Base-by-base conservation (phyloP, 2,113 vertebrate genomes). In the Nannospalax galili region DNA sequence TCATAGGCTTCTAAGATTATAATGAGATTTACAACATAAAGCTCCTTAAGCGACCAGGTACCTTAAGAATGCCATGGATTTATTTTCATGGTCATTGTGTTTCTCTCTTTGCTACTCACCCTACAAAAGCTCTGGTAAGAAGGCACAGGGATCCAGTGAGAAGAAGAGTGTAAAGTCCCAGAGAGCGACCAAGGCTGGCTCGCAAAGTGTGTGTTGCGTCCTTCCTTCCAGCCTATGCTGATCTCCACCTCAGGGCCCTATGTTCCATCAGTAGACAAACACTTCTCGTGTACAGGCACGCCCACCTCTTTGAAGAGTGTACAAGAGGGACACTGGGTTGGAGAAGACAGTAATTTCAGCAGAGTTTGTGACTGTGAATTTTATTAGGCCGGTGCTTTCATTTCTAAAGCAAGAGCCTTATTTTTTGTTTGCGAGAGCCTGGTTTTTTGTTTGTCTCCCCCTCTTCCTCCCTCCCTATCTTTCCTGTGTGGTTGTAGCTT, bases 381-480 rank as follows among this genome's bases (percentile, higher is more conserved):
- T 86, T 93, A 95, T 93, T 67, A 90, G 73, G 28, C 58, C 90
- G 91, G 62, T 81, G 62, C 60, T 94, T 96, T 91, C 32, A 82
- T 91, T 95, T 94, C 73, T 70, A 60, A 92, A 91, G 45, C 67
- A 45, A 32, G n/a, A 90, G 42, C 11, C 93, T 84, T 30, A 52
- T n/a, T 42, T 88, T n/a, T n/a, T n/a, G n/a, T n/a, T n/a, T n/a
- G n/a, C n/a, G n/a, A n/a, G n/a, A n/a, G n/a, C n/a, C n/a, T n/a
- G n/a, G 35, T 8, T 88, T 75, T 19, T 75, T 95, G 26, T 82
- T 37, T 35, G 7, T n/a, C 22, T 17, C 52, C 6, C 73, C 22
- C 5, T 52, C 81, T 62, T 26, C 58, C 42, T 48, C 56, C 82
- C 37, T 32, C 48, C 26, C 22, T 58, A 30, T 93, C 64, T 95